phyloP scores from a whole-genome alignment of 2,113 vertebrate genomes.

The Dicaeum eximium region DNA sequence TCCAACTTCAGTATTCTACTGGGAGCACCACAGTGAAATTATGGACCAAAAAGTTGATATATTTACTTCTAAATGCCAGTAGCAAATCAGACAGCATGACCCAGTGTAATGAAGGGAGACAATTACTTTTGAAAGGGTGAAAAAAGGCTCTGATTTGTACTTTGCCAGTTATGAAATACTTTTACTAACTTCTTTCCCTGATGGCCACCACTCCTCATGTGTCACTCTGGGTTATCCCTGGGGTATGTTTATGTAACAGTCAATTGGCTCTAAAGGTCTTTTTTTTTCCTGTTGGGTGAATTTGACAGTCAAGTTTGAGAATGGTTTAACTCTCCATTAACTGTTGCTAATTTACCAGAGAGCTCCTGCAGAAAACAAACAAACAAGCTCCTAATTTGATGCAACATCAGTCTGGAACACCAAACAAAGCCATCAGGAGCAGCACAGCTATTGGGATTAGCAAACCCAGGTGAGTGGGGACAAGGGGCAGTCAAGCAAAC shows the following conservation, averaged over 20 bases:
- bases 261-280: constrained; percentile 51
- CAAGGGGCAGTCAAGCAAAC: neutral
- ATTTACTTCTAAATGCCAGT: constrained; percentile 38
- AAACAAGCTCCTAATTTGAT: constrained; percentile 54
- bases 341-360: constrained; percentile 57
- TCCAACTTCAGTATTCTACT: neutral
- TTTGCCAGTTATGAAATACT: constrained; percentile 48
- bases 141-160: neutral
- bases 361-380: constrained; percentile 42
- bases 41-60: neutral
- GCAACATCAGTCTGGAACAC: constrained; percentile 39
- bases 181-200: constrained; percentile 21
- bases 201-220: neutral
- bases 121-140: constrained; percentile 17
- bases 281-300: constrained; percentile 1
- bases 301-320: constrained; percentile 59
- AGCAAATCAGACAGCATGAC: neutral
- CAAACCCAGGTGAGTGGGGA: constrained; percentile 9
- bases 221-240: constrained; percentile 5
- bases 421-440: constrained; percentile 55
- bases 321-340: constrained; percentile 60
- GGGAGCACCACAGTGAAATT: neutral
- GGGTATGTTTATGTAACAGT: constrained; percentile 40
- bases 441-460: constrained; percentile 26
- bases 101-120: neutral